Conservation (phyloP, 2,797 vertebrate species). For the Percopsis omiscomaycus region DNA sequence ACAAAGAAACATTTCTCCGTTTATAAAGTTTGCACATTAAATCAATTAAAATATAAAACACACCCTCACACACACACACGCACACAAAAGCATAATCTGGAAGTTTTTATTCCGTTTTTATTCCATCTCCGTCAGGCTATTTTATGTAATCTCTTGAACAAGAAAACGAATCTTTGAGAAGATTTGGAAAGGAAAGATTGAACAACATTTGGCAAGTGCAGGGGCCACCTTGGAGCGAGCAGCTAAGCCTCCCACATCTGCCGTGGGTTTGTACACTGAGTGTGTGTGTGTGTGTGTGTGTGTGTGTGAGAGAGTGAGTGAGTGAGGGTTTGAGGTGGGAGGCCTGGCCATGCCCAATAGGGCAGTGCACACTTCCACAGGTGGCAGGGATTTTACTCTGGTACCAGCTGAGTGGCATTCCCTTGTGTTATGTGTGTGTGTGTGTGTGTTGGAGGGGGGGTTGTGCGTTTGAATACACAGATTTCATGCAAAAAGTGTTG, state of each 20-base stretch:
- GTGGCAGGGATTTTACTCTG: slow-evolving; percentile 62
- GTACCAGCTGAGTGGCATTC: slow-evolving; percentile 53
- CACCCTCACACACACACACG: background rate
- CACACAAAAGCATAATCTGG: too few species aligned
- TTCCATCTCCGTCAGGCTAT: slow-evolving; percentile 22
- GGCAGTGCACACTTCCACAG: slow-evolving; percentile 63
- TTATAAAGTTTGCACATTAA: slow-evolving; percentile 16
- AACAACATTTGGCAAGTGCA: slow-evolving; percentile 78
- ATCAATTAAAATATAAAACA: slow-evolving; percentile 22
- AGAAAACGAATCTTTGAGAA: slow-evolving; percentile 25
- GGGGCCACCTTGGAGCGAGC: slow-evolving; percentile 52
- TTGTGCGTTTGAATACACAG: slow-evolving; percentile 73
- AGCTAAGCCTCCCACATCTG: slow-evolving; percentile 59
- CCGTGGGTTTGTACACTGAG: too few species aligned
- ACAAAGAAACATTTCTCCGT: slow-evolving; percentile 31
- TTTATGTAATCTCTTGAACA: slow-evolving; percentile 6
- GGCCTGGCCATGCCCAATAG: slow-evolving; percentile 55
- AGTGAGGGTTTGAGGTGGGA: slow-evolving; percentile 23
- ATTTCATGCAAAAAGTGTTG: slow-evolving; percentile 81
- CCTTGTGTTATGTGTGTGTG: slow-evolving; percentile 20
- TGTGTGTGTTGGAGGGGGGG: slow-evolving; percentile 4
- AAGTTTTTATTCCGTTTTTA: background rate
- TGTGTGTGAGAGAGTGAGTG: background rate
- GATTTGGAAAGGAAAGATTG: slow-evolving; percentile 78
- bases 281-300: too few species aligned